Conservation (phyloP, 2,888 invertebrate genomes). For the Liopterus haemorrhoidalis region DNA sequence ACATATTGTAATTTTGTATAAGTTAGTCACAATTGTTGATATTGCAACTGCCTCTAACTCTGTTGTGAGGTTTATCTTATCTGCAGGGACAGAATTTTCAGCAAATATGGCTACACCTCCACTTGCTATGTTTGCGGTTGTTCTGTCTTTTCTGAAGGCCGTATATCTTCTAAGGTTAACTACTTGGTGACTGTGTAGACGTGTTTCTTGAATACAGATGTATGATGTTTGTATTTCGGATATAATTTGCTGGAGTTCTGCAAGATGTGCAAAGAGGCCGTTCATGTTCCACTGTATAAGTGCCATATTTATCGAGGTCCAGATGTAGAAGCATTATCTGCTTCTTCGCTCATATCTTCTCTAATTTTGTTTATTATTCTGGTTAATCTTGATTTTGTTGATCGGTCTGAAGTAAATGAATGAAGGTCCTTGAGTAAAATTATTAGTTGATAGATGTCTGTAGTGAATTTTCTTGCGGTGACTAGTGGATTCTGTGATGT, state of each 20-base stretch:
- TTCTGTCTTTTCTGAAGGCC: not conserved
- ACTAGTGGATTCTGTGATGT: constrained; percentile 3
- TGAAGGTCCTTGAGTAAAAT: constrained; percentile 12
- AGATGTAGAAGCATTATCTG: not conserved
- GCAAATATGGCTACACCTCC: constrained; percentile 5
- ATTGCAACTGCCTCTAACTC: constrained; percentile 3
- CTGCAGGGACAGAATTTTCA: not conserved
- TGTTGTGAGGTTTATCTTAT: constrained; percentile 1
- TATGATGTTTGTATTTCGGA: not conserved
- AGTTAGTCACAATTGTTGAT: not conserved
- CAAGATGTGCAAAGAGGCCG: constrained; percentile 2
- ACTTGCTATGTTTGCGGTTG: too few relatives aligned
- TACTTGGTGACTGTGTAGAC: not conserved
- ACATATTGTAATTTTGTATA: not conserved
- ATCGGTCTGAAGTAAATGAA: constrained; percentile 2
- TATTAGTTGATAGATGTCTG: constrained; percentile 3
- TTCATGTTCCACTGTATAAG: constrained; percentile 7
- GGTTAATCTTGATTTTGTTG: constrained; percentile 18
- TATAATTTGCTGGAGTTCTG: constrained; percentile 2
- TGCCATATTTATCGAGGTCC: not conserved
- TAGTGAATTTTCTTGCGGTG: constrained; percentile 6
- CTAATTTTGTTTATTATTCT: constrained; percentile 15
- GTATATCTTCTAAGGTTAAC: not conserved
- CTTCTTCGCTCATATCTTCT: not conserved
- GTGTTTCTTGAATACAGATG: constrained; percentile 5